Evolutionary conservation across 30 jellyfish, hydroid and myxozoan species (phyloP).

Genomic region (Hydractinia symbiolongicarpus): DNA sequence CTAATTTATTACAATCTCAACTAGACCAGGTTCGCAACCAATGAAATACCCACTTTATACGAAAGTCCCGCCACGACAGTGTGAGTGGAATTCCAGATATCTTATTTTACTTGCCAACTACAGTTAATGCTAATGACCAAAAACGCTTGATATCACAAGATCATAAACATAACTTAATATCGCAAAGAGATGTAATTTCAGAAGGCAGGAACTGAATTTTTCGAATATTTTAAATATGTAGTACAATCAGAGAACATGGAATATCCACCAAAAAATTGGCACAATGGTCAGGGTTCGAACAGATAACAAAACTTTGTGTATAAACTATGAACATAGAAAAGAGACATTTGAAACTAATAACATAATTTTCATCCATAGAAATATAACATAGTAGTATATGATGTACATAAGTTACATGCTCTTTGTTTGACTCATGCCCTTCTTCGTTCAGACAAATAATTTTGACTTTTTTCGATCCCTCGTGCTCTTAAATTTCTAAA

Average conservation of each 20-base stretch:
- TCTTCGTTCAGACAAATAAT: not conserved
- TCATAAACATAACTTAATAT: not conserved
- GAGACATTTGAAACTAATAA: too few relatives aligned
- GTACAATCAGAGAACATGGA: conserved; percentile 23
- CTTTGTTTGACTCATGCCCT: conserved; percentile 14
- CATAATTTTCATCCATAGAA: too few relatives aligned
- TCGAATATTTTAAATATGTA: conserved; percentile 34
- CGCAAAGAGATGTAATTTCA: conserved; percentile 4
- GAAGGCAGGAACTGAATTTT: conserved; percentile 5
- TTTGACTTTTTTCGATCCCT: not conserved
- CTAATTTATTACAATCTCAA: conserved; percentile 27
- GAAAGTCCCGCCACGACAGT: conserved; percentile 33
- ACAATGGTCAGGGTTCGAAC: conserved; percentile 13
- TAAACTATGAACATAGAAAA: too few relatives aligned
- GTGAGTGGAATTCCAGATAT: conserved; percentile 10
- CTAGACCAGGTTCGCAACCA: conserved; percentile 21
- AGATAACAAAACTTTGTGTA: conserved; percentile 1
- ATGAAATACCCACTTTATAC: conserved; percentile 33
- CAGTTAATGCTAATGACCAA: not conserved
- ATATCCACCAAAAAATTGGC: conserved; percentile 52
- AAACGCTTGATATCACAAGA: not conserved
- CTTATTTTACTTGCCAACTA: conserved; percentile 10
- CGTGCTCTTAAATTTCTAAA: conserved; percentile 5
- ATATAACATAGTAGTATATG: too few relatives aligned
- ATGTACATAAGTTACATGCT: not conserved